Base-by-base conservation (phyloP, 2,797 vertebrate species). In the Paratrypauchen microcephalus region DNA sequence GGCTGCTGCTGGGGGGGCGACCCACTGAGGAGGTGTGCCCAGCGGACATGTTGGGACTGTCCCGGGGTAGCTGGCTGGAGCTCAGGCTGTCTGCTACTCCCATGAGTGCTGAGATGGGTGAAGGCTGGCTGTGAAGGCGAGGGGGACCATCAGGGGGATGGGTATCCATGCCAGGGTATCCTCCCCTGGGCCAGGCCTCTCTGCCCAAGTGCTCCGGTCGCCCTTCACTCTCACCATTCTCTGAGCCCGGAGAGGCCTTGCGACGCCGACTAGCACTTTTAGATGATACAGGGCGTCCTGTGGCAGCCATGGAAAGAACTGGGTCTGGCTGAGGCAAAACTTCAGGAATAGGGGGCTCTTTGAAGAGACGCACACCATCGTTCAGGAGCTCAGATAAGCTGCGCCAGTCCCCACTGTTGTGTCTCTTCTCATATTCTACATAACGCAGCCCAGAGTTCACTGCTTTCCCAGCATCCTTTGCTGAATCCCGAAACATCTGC, bases 401-500 rank as follows among this genome's bases (percentile, higher is more conserved):
- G 0, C 95, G 93, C 96, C 96, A 97, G 77, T 96, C 95, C 0
- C 95, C 95, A 0, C 93, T 88, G 30, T 95, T 94, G 0, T 94
- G 95, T 11, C 94, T 87, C 24, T 94, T 95, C 86, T 97, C 96
- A 0, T 96, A 97, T n/a, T 97, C 96, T 68, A 96, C 93, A 32
- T 97, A 96, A 56, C 96, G 95, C 62, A 95, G 94, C 4, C 96
- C 96, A 3, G 94, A 95, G 73, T 94, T 96, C 76, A 96, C 93
- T 0, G 93, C 94, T 77, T 95, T 96, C 8, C 95, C 92, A 0
- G 93, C 92, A 3, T 96, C 95, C 41, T 95, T 95, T 71, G 94
- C 93, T 0, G 95, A 94, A 66, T 97, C 96, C 0, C 94, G 94
- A 72, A 96, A 96, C 96, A 96, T 97, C 90, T 95, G 95, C 74